Evolutionary conservation across 2,888 invertebrate genomes (phyloP).

Genomic region (Nebria brevicollis): DNA sequence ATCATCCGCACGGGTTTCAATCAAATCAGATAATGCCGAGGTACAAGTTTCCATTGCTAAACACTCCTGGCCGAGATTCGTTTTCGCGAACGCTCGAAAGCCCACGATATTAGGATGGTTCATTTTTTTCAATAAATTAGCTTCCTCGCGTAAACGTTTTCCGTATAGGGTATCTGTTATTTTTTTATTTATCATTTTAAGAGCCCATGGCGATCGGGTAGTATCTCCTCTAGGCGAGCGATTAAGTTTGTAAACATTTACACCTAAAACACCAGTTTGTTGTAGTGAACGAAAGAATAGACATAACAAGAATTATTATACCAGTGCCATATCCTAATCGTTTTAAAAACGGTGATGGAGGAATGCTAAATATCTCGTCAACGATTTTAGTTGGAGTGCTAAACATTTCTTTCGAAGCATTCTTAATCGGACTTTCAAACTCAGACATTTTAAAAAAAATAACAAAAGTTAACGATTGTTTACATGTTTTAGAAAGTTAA

Average conservation of each 20-base stretch:
- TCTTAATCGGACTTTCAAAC: not conserved
- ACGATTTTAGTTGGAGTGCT: not conserved
- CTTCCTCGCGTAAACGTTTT: conserved; percentile 75
- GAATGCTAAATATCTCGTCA: conserved; percentile 63
- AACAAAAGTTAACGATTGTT: no score
- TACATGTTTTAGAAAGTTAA: no score
- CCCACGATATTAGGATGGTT: conserved; percentile 87
- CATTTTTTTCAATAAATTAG: conserved; percentile 73
- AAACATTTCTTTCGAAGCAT: not conserved
- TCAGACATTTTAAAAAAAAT: not conserved
- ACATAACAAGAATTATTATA: conserved; percentile 54
- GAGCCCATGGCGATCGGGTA: conserved; percentile 85
- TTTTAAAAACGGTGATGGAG: conserved; percentile 78
- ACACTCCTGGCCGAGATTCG: conserved; percentile 68
- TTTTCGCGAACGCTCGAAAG: conserved; percentile 69
- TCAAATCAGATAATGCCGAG: conserved; percentile 76
- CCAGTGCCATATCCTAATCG: conserved; percentile 82
- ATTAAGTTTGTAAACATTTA: conserved; percentile 79
- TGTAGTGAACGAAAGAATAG: conserved; percentile 25
- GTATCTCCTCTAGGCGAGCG: conserved; percentile 76
- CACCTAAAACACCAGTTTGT: conserved; percentile 65
- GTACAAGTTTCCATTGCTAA: conserved; percentile 84
- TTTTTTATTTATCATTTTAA: conserved; percentile 76
- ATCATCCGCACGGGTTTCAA: conserved; percentile 74
- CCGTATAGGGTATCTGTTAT: conserved; percentile 60